Conservation (phyloP, 2,888 invertebrate species). For the Acanthosepion esculentum region DNA sequence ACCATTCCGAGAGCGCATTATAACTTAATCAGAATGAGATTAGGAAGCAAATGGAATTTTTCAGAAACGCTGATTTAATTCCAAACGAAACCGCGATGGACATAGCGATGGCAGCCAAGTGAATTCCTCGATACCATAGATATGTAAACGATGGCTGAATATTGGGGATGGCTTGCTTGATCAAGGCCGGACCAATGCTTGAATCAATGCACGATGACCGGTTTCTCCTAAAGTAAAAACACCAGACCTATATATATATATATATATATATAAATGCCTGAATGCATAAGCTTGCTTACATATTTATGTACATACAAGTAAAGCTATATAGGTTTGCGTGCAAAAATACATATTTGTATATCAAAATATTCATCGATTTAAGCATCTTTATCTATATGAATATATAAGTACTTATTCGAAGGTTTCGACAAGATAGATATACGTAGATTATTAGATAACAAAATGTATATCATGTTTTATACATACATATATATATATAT, state of each 20-base stretch:
- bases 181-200: constrained; percentile 5
- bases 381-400: too few relatives aligned
- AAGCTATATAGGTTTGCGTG: too few relatives aligned
- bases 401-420: too few relatives aligned
- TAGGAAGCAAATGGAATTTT: constrained; percentile 33
- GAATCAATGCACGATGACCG: background rate
- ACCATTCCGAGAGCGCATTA: constrained; percentile 13
- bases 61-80: constrained; percentile 33
- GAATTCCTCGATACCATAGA: constrained; percentile 33
- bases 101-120: constrained; percentile 6
- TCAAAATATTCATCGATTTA: too few relatives aligned
- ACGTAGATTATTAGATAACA: too few relatives aligned
- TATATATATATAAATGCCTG: background rate
- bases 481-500: too few relatives aligned
- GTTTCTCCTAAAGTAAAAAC: background rate
- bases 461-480: too few relatives aligned
- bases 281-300: background rate
- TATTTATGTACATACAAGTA: background rate
- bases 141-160: constrained; percentile 23
- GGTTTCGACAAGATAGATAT: too few relatives aligned
- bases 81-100: background rate
- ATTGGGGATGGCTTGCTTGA: background rate
- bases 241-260: background rate
- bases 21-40: constrained; percentile 23
- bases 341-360: background rate